Conservation (phyloP, 2,113 vertebrate species). For the Xiphophorus maculatus region DNA sequence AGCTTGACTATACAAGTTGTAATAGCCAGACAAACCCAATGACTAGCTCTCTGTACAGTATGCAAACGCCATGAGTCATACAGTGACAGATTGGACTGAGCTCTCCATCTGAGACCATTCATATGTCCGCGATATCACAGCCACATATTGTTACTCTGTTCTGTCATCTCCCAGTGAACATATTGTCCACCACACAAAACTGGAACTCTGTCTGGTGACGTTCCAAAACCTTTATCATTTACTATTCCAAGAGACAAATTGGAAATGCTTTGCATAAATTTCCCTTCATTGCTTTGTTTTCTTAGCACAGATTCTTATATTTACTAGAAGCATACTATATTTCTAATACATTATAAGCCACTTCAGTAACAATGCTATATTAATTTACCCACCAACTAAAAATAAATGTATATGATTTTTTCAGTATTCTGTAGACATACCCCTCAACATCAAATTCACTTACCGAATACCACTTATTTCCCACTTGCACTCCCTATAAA, state of each 20-base stretch:
- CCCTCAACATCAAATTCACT: not conserved
- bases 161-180: conserved; percentile 38
- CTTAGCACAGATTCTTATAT: not conserved
- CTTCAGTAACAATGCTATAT: not conserved
- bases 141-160: conserved; percentile 43
- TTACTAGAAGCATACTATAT: not conserved
- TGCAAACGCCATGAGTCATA: conserved; percentile 61
- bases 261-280: not conserved
- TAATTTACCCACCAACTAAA: not conserved
- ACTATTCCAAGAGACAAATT: not conserved
- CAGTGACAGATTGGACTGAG: conserved; percentile 61
- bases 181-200: conserved; percentile 38
- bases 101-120: conserved; percentile 63
- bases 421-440: not conserved
- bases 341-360: not conserved
- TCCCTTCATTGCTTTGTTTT: too few relatives aligned
- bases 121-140: conserved; percentile 59
- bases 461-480: not conserved
- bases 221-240: not conserved
- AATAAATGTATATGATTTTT: not conserved
- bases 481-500: not conserved
- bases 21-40: conserved; percentile 14
- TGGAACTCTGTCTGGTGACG: conserved; percentile 9
- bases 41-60: conserved; percentile 42
- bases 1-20: conserved; percentile 25